Percentiles rank a stretch among this genome's conserved stretches.
Conservation (phyloP, 2,113 vertebrate species). For the Bos taurus region DNA sequence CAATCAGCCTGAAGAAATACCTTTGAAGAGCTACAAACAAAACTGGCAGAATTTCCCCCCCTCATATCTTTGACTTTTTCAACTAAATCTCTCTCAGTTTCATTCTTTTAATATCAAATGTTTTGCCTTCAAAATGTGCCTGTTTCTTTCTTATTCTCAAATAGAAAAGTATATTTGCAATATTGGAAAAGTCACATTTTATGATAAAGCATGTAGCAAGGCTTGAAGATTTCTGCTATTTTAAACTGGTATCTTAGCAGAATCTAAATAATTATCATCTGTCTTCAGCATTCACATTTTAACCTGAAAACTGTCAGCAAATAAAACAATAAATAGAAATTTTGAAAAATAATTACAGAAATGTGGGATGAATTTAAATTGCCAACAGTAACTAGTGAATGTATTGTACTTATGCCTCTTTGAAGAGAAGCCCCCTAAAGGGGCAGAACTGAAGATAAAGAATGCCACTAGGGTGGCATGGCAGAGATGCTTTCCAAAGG, state of each 20-base stretch:
- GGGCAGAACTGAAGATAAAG: neutral
- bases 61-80: constrained; percentile 4
- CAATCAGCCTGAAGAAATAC: constrained; percentile 11
- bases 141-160: neutral
- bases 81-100: constrained; percentile 12
- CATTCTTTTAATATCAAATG: constrained; percentile 33
- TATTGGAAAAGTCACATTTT: neutral
- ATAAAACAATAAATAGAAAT: constrained; percentile 9
- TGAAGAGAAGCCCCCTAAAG: neutral
- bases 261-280: constrained; percentile 21
- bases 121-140: constrained; percentile 40
- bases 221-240: neutral
- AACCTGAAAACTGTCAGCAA: neutral
- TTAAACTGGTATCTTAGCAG: neutral
- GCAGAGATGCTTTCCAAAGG: neutral
- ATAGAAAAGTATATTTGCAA: neutral
- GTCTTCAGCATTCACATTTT: constrained; percentile 8
- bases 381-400: neutral
- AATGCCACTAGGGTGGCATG: neutral
- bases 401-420: neutral
- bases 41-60: neutral
- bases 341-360: constrained; percentile 7
- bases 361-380: neutral
- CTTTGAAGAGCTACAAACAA: constrained; percentile 44
- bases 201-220: neutral